Base-by-base conservation (phyloP, 1,140 invertebrate genomes). In the Lineus longissimus region DNA sequence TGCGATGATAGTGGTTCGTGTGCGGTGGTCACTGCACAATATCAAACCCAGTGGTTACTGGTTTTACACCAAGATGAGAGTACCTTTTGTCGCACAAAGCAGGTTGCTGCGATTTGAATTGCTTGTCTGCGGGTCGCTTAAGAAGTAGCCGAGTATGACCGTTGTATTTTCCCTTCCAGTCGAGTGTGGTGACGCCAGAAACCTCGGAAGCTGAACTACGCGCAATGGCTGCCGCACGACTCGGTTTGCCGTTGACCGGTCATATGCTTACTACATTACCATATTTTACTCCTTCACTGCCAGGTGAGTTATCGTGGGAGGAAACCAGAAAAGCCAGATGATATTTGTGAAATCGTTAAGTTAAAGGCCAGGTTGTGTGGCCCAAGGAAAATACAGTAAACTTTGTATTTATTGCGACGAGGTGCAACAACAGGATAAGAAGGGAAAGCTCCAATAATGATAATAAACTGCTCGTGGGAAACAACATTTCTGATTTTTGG, bases 181-280 rank as follows among this genome's bases (percentile, higher is more conserved):
- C 47, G 47, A 36, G 33, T 36, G 33, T 15, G 6, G 47, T 51
- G 47, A 51, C 47, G 19, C 36, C 41, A 25, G 2, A 33, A 29
- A 31, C 89, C 19, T 89, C 90, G n/a, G 91, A 93, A 75, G 89
- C 89, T 23, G 90, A 91, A 73, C 85, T 91, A 0, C 83, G 90
- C 62, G 89, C 89, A 0, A 88, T 89, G 1, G 87, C 87, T 61
- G 88, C 89, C 6, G 87, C 89, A 0, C 84, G 88, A 19, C 80
- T 90, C 55, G 88, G 89, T 33, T 87, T 90, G 84, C 88, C 89
- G 2, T 77, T 90, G 0, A 88, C 88, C 1, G 87, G 87, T 19
- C 86, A 89, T 73, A 87, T 91, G 83, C 79, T 91, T 62, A 86
- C 88, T 1, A 86, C 87, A 45, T 88, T 88, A 6, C 81, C 91